phyloP scores from a whole-genome alignment of 2,888 invertebrate species.

The Cephus sareptanus region DNA sequence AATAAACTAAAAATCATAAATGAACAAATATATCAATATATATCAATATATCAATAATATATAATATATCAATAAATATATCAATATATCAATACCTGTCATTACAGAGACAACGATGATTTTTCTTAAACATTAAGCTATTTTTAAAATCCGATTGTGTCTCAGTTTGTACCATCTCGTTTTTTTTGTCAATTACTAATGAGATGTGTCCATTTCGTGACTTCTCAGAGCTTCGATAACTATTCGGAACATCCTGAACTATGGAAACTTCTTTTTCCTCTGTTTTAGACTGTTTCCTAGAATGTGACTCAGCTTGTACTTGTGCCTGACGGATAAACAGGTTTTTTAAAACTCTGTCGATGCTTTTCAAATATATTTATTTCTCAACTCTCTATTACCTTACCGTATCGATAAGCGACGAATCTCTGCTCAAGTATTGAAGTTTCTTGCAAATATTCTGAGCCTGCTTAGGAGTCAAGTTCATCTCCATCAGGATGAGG shows the following conservation, averaged over 20 bases:
- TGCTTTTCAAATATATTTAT: not conserved
- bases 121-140: not conserved
- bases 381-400: not conserved
- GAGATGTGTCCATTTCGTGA: not conserved
- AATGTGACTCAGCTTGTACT: not conserved
- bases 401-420: conserved; percentile 36
- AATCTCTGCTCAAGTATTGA: conserved; percentile 44
- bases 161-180: not conserved
- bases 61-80: not conserved
- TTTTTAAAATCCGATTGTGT: not conserved
- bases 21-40: not conserved
- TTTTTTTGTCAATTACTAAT: not conserved
- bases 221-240: not conserved
- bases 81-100: not conserved
- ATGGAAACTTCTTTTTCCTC: not conserved
- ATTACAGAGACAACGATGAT: not conserved
- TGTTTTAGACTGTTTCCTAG: not conserved
- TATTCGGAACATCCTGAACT: not conserved
- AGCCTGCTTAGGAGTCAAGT: conserved; percentile 50
- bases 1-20: not conserved
- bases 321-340: not conserved
- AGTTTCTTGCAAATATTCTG: conserved; percentile 49
- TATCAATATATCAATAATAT: too few species aligned
- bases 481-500: conserved; percentile 51
- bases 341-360: not conserved